Evolutionary conservation across 1,140 invertebrate genomes (phyloP), one percentile per base, ranked within the genome.

Genomic region (Formica exsecta): DNA sequence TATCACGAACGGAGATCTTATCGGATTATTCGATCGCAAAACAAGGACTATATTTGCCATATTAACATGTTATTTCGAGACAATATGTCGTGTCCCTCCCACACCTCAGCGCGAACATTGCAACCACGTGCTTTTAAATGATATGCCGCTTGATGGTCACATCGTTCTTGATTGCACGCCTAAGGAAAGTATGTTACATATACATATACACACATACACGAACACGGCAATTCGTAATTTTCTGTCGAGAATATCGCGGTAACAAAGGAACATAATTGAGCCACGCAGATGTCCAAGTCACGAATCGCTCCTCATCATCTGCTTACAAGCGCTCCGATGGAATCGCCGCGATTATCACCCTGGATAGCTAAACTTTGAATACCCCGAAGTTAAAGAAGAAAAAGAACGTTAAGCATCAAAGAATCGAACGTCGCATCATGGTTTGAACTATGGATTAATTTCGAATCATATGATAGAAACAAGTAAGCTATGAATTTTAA

Each of bases 211-310:
- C 25, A 44, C 9, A 2, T 8, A 44, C 68, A 54, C 25, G 57
- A 51, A 62, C 51, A 68, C 51, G 57, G 51, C 73, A 74, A 79
- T 89, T 84, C 29, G 73, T 22, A 68, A 74, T 84, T 89, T 81
- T 77, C 74, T 48, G 73, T 81, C 44, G 57, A 38, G 16, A 11
- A 19, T 51, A 81, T 76, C 86, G 83, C 79, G 85, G 76, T 41
- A 73, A 84, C 85, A 87, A 90, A 83, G 70, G 7, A 71, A 32
- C 38, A 57, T 85, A 90, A 88, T 87, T 83, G 86, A 36, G 44
- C 65, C 80, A 22, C 75, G 80, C 87, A 91, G 89, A 75, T 91
- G 90, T 85, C 81, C n/a, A 38, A 84, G 86, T 85, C 84, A 87
- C 75, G 84, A 81, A 81, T 81, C 66, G 66, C 61, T 85, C 19